A percentile compares a stretch with the other conserved stretches of the same genome.
Conservation (phyloP, 2,888 invertebrate genomes). For the Drosophila colorata region DNA sequence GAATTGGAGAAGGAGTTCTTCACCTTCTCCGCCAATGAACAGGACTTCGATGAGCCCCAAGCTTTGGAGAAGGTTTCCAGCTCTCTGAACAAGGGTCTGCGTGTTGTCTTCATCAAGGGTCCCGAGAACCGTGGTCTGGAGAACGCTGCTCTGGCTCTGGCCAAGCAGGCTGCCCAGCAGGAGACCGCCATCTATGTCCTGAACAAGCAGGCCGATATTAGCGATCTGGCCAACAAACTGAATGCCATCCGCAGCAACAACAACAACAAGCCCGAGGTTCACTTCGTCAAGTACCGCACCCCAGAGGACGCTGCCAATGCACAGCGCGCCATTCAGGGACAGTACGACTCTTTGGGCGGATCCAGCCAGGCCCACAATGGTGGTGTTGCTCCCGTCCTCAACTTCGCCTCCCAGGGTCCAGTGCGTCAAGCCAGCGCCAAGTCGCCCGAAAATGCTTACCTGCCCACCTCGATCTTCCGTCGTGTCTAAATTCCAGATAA, state of each 20-base stretch:
- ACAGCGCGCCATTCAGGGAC: constrained; percentile 79
- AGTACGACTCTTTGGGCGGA: constrained; percentile 79
- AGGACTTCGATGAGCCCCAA: constrained; percentile 74
- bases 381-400: constrained; percentile 80
- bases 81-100: constrained; percentile 79
- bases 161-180: constrained; percentile 78
- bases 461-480: constrained; percentile 77
- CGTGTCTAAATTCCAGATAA: constrained; percentile 62
- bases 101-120: constrained; percentile 83
- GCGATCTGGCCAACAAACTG: constrained; percentile 75
- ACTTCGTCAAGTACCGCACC: constrained; percentile 84
- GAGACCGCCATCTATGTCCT: constrained; percentile 82
- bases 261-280: constrained; percentile 82
- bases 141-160: constrained; percentile 76
- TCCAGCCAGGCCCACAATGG: constrained; percentile 67
- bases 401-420: constrained; percentile 76
- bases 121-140: constrained; percentile 82
- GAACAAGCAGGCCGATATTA: constrained; percentile 81
- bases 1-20: constrained; percentile 83
- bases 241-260: constrained; percentile 71
- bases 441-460: constrained; percentile 70
- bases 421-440: constrained; percentile 54
- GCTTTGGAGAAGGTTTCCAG: constrained; percentile 61
- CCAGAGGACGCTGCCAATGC: constrained; percentile 83
- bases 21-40: constrained; percentile 82